These are phyloP conservation scores for Popillia japonica DNA, from an alignment of 1,140 invertebrate genomes.

Conservation along the genomic window DNA sequence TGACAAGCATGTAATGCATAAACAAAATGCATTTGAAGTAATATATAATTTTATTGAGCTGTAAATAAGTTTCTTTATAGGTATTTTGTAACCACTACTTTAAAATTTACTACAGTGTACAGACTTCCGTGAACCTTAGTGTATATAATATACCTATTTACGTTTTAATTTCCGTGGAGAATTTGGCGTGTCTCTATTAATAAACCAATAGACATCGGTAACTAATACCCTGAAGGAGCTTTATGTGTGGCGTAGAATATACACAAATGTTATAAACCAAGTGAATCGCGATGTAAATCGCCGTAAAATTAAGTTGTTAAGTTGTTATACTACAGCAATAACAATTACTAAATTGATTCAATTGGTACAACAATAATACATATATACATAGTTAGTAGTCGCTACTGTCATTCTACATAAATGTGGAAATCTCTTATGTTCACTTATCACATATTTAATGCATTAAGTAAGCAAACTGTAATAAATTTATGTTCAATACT, in stretches of 20 bases:
- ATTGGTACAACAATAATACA: slow-evolving; percentile 17
- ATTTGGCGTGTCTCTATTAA: slow-evolving; percentile 1
- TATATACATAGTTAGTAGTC: background rate
- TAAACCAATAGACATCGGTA: slow-evolving; percentile 2
- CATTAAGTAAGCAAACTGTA: too few relatives aligned
- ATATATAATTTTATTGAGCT: too few relatives aligned
- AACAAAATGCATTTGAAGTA: too few relatives aligned
- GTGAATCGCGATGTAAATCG: slow-evolving; percentile 22
- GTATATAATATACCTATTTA: too few relatives aligned
- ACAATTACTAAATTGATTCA: slow-evolving; percentile 33
- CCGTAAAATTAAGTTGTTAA: slow-evolving; percentile 29
- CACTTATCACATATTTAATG: background rate
- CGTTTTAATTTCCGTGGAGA: background rate
- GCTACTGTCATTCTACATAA: background rate
- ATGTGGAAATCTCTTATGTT: background rate
- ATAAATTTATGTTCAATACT: too few relatives aligned
- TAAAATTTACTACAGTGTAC: too few relatives aligned
- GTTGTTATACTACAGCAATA: slow-evolving; percentile 17
- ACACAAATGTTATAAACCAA: slow-evolving; percentile 20
- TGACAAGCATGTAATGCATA: too few relatives aligned
- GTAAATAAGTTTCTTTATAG: too few relatives aligned
- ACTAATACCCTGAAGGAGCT: background rate
- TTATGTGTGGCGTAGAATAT: background rate
- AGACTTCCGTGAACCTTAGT: too few relatives aligned
- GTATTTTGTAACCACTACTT: too few relatives aligned